Conservation (phyloP, 2,113 vertebrate species). For the Tachysurus vachellii region DNA sequence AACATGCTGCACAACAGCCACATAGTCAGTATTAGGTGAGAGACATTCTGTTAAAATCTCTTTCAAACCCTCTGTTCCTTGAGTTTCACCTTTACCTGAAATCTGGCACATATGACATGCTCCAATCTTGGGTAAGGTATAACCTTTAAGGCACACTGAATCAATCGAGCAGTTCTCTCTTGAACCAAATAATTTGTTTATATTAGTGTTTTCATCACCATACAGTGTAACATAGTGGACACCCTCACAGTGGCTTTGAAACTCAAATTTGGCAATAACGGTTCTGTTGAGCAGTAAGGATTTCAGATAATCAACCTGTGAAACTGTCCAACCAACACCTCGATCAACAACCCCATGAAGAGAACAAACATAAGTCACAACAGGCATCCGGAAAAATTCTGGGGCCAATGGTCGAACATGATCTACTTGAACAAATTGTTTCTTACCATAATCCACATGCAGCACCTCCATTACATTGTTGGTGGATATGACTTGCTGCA, state of each 20-base stretch:
- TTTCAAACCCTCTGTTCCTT: conserved; percentile 18
- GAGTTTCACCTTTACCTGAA: conserved; percentile 12
- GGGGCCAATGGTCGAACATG: conserved; percentile 75
- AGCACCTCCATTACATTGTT: conserved; percentile 79
- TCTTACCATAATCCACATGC: conserved; percentile 86
- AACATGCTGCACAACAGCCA: conserved; percentile 74
- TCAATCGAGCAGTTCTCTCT: conserved; percentile 67
- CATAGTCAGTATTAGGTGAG: conserved; percentile 66
- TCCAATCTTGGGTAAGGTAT: conserved; percentile 35
- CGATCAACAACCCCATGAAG: conserved; percentile 81
- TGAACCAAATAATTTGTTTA: conserved; percentile 79
- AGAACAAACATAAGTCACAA: conserved; percentile 87
- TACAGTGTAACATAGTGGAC: conserved; percentile 85
- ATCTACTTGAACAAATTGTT: conserved; percentile 76
- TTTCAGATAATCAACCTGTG: conserved; percentile 75
- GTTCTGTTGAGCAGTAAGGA: conserved; percentile 75
- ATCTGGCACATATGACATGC: background rate
- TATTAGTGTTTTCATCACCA: conserved; percentile 77
- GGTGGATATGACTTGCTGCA: conserved; percentile 75
- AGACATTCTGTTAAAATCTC: conserved; percentile 61
- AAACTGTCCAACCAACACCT: conserved; percentile 78
- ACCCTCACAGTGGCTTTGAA: conserved; percentile 83
- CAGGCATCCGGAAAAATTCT: conserved; percentile 87
- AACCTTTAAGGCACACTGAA: conserved; percentile 49
- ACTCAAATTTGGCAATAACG: conserved; percentile 81